These are phyloP conservation scores for Terebella lapidaria DNA, from an alignment of 2,888 invertebrate genomes.

Conservation along the genomic window DNA sequence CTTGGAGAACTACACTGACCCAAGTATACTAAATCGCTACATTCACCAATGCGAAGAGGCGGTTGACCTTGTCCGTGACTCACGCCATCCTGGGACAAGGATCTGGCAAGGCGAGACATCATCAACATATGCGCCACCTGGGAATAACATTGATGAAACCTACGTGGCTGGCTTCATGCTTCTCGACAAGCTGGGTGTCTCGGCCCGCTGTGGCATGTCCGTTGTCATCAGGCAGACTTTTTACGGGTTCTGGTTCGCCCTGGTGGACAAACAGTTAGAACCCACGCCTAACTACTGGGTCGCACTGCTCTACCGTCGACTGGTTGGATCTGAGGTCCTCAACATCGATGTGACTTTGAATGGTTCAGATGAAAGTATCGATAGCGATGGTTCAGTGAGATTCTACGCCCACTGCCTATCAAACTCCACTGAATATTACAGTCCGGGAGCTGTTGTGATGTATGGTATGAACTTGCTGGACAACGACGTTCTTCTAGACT, in stretches of 20 bases:
- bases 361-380: too few species aligned
- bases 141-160: constrained; percentile 62
- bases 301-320: constrained; percentile 68
- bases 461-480: constrained; percentile 8
- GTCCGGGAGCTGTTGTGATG: background rate
- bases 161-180: constrained; percentile 68
- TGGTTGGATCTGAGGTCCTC: constrained; percentile 55
- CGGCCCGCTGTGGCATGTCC: constrained; percentile 65
- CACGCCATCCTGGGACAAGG: constrained; percentile 24
- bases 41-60: constrained; percentile 54
- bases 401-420: constrained; percentile 69
- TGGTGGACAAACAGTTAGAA: constrained; percentile 58
- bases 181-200: constrained; percentile 69
- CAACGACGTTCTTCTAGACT: background rate
- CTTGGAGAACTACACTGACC: constrained; percentile 63
- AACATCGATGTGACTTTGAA: too few species aligned
- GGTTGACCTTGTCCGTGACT: constrained; percentile 45
- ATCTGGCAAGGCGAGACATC: constrained; percentile 65
- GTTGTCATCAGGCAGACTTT: constrained; percentile 70
- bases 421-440: too few species aligned
- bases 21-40: constrained; percentile 61
- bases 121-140: constrained; percentile 71
- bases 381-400: constrained; percentile 55
- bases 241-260: constrained; percentile 65
- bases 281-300: constrained; percentile 64